A percentile compares a stretch with the other conserved stretches of the same genome.
Evolutionary conservation across 2,113 vertebrate species (phyloP).

Genomic region (Puma concolor): DNA sequence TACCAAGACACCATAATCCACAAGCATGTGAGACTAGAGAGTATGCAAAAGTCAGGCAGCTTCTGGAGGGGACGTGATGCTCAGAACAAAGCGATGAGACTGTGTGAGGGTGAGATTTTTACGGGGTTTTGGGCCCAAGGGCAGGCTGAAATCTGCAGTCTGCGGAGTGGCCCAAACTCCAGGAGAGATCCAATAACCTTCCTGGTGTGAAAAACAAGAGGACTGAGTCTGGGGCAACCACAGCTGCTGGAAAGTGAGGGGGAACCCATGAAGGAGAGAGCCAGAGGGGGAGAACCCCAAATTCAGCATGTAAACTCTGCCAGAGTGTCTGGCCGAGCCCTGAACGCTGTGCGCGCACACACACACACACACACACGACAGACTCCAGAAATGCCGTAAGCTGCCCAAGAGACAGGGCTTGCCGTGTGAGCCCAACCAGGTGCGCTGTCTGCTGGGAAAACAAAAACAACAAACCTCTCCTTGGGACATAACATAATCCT

Average conservation of each 20-base stretch:
- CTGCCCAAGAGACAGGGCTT: background rate
- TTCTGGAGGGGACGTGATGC: background rate
- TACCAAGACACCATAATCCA: background rate
- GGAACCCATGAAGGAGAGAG: background rate
- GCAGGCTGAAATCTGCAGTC: background rate
- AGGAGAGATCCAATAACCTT: background rate
- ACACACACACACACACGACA: background rate
- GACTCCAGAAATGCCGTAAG: background rate
- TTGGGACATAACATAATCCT: background rate
- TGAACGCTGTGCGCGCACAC: rapidly evolving
- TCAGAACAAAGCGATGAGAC: background rate
- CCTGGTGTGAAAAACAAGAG: background rate
- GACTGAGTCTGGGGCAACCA: background rate
- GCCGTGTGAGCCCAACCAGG: background rate
- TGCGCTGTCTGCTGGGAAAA: background rate
- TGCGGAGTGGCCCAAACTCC: background rate
- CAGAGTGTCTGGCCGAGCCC: background rate
- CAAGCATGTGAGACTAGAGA: background rate
- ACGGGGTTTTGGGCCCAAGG: background rate
- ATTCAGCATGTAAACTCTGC: background rate
- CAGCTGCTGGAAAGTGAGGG: background rate
- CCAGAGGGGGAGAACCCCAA: background rate
- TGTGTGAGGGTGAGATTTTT: background rate
- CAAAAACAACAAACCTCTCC: background rate
- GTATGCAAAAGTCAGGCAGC: background rate